A percentile compares a stretch with the other conserved stretches of the same genome.
phyloP scores from a whole-genome alignment of 2,888 invertebrate genomes.

The Drosophila anceps region DNA sequence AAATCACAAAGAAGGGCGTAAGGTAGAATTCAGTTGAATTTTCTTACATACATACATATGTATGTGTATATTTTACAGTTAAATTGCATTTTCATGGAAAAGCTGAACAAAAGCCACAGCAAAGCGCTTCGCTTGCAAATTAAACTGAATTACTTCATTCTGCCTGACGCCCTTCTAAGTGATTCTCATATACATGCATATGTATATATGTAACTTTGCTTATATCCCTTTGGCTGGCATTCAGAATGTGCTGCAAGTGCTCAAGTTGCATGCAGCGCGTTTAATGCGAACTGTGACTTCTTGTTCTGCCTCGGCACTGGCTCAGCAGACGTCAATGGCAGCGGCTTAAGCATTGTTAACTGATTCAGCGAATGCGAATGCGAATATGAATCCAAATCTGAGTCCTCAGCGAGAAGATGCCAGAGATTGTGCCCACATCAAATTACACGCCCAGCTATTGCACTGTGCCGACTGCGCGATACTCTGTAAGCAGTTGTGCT shows the following conservation, averaged over 20 bases:
- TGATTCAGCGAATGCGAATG: constrained; percentile 37
- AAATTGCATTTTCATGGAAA: no score
- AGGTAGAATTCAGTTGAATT: background rate
- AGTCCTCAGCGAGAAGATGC: constrained; percentile 34
- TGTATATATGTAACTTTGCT: background rate
- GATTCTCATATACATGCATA: background rate
- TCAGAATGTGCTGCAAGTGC: constrained; percentile 17
- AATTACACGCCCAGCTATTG: constrained; percentile 36
- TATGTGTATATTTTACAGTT: no score
- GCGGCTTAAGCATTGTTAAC: constrained; percentile 36
- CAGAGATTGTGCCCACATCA: constrained; percentile 61
- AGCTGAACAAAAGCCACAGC: no score
- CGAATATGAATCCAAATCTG: constrained; percentile 12
- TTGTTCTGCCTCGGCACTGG: constrained; percentile 14
- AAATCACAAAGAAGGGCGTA: constrained; percentile 1
- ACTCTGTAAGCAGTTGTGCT: background rate
- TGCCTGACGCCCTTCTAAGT: no score
- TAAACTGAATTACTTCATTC: no score
- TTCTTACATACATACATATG: no score
- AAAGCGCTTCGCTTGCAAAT: no score
- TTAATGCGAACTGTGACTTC: constrained; percentile 22
- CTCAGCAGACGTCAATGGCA: constrained; percentile 45
- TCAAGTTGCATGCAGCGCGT: constrained; percentile 36
- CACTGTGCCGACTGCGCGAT: background rate
- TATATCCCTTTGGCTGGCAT: constrained; percentile 24